Percentiles rank a stretch among this genome's conserved stretches.
Conservation (phyloP, 2,888 invertebrate genomes). For the Germaria angustata region DNA sequence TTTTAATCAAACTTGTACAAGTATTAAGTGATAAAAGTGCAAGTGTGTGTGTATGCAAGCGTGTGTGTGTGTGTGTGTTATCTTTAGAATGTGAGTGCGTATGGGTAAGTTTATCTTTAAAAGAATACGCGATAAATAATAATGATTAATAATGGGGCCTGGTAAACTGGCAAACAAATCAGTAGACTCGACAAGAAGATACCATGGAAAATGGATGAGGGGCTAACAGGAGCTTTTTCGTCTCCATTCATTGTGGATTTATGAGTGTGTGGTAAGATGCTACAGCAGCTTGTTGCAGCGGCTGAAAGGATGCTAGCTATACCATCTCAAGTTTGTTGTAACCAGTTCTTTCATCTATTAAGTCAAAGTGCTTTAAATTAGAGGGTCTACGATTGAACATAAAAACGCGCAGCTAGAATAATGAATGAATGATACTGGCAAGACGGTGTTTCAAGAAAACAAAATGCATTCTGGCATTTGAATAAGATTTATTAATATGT, state of each 20-base stretch:
- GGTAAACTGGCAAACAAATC: constrained; percentile 55
- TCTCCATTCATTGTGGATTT: neutral
- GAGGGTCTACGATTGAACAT: constrained; percentile 29
- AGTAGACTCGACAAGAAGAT: constrained; percentile 19
- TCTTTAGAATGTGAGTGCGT: neutral
- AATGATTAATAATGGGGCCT: constrained; percentile 60
- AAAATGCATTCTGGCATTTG: neutral
- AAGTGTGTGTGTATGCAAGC: neutral
- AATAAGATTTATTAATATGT: neutral
- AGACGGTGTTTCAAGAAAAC: neutral
- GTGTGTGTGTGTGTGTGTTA: neutral
- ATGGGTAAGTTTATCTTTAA: neutral
- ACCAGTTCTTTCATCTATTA: constrained; percentile 44
- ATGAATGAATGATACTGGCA: constrained; percentile 14
- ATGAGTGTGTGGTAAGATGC: neutral
- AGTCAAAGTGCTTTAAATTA: constrained; percentile 20
- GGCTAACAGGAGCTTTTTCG: constrained; percentile 8
- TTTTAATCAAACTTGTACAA: constrained; percentile 12
- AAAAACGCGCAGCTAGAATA: neutral
- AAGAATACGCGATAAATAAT: constrained; percentile 47
- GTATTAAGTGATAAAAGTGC: constrained; percentile 11
- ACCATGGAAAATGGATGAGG: constrained; percentile 1
- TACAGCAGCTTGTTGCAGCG: constrained; percentile 9
- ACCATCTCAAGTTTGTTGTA: constrained; percentile 3
- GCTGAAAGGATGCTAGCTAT: constrained; percentile 24